Conservation (phyloP, 2,797 vertebrate species). For the Pangasius krempfi region DNA sequence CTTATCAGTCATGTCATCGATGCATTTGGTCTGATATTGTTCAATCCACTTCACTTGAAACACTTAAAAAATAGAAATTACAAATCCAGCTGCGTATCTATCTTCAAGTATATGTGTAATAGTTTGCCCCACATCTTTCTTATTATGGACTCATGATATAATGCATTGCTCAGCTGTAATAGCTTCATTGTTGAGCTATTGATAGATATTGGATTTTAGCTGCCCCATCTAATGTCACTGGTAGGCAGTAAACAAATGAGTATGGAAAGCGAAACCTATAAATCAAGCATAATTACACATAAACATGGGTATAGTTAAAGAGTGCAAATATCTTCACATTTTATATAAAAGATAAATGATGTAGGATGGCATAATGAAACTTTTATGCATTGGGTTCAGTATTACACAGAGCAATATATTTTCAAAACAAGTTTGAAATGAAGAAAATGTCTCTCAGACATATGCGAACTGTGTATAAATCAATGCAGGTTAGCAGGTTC, state of each 20-base stretch:
- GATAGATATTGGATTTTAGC: slow-evolving; percentile 16
- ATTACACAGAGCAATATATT: background rate
- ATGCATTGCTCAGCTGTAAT: background rate
- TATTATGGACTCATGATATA: background rate
- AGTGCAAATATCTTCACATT: slow-evolving; percentile 9
- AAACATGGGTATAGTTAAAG: background rate
- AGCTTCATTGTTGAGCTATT: slow-evolving; percentile 10
- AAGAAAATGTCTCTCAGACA: background rate
- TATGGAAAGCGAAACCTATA: background rate
- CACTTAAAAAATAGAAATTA: background rate
- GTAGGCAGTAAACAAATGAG: background rate
- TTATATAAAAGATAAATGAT: slow-evolving; percentile 27
- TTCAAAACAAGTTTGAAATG: slow-evolving; percentile 5
- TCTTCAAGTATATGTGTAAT: background rate
- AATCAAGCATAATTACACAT: slow-evolving; percentile 13
- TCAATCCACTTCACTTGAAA: background rate
- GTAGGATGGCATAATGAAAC: slow-evolving; percentile 2
- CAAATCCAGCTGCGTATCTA: background rate
- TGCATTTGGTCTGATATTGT: background rate
- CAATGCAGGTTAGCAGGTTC: background rate
- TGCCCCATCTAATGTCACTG: background rate
- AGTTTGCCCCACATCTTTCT: background rate
- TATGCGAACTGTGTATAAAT: background rate
- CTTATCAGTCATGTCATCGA: background rate
- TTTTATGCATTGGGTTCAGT: slow-evolving; percentile 8